Percentiles rank a stretch among this genome's conserved stretches.
phyloP scores from a whole-genome alignment of 2,113 vertebrate genomes.

The Eidolon helvum region DNA sequence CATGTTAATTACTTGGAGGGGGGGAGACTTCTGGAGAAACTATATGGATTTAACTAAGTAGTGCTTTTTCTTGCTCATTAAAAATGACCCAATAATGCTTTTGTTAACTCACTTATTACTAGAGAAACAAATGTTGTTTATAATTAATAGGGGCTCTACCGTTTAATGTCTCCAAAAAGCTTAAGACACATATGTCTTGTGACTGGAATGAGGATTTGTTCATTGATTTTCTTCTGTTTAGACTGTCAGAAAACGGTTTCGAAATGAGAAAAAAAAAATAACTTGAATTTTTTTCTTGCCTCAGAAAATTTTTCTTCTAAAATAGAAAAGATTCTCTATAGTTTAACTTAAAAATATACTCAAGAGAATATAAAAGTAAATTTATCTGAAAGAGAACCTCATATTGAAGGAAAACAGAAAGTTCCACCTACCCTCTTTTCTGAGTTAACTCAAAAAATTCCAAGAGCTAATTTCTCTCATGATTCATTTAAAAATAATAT shows the following conservation, averaged over 20 bases:
- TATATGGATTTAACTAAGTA: not conserved
- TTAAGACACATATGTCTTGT: not conserved
- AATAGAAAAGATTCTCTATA: not conserved
- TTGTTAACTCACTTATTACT: not conserved
- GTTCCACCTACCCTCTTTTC: not conserved
- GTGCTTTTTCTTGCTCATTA: not conserved
- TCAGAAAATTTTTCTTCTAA: not conserved
- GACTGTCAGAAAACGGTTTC: not conserved
- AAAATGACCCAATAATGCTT: not conserved
- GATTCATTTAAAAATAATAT: constrained; percentile 17
- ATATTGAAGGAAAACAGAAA: not conserved
- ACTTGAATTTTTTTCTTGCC: not conserved
- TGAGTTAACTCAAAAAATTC: not conserved
- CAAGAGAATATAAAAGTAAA: not conserved
- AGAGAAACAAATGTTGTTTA: constrained; percentile 7
- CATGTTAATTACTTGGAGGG: not conserved
- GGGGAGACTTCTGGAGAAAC: not conserved
- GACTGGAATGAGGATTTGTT: not conserved
- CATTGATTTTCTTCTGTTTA: not conserved
- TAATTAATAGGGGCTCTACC: not conserved
- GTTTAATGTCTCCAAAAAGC: not conserved
- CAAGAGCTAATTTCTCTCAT: not conserved
- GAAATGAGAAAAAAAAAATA: not conserved
- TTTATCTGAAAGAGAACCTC: not conserved
- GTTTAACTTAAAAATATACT: not conserved